Evolutionary conservation across 2,888 invertebrate species (phyloP).

Genomic region (Andrena chrysosceles): DNA sequence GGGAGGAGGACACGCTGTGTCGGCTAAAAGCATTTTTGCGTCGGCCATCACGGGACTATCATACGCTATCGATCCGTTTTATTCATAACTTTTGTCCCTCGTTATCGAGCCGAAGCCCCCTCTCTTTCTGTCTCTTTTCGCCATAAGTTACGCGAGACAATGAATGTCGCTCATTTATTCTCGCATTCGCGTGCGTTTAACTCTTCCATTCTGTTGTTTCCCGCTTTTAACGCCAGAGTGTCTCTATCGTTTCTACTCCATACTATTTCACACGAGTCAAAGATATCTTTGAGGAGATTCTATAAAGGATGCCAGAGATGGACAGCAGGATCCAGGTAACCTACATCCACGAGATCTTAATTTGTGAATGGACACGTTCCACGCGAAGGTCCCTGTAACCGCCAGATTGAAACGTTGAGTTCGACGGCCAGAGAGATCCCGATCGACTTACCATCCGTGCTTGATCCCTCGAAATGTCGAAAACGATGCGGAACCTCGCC

Average conservation of each 20-base stretch:
- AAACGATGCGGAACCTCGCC: conserved; percentile 76
- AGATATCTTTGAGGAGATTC: neutral
- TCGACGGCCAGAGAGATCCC: conserved; percentile 25
- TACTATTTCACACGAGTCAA: neutral
- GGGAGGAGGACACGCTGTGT: conserved; percentile 77
- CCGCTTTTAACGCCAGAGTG: neutral
- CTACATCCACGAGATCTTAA: conserved; percentile 63
- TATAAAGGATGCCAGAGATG: conserved; percentile 1
- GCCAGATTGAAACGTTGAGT: conserved; percentile 40
- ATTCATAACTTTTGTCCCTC: conserved; percentile 77
- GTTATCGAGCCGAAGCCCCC: conserved; percentile 29
- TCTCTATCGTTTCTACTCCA: neutral
- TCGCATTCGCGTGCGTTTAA: conserved; percentile 6
- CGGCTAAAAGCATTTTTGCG: conserved; percentile 84
- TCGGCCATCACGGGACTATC: conserved; percentile 81
- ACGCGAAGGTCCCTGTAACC: conserved; percentile 4
- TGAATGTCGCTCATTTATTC: conserved; percentile 44
- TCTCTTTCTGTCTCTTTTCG: neutral
- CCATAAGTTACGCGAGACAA: conserved; percentile 32
- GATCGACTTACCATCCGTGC: conserved; percentile 39
- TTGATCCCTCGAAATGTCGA: conserved; percentile 62
- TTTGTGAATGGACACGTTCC: conserved; percentile 75
- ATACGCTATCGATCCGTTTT: conserved; percentile 81
- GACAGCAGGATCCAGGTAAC: conserved; percentile 28
- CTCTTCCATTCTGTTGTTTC: neutral